Conservation (phyloP, 2,888 invertebrate genomes). For the Erebia aethiops region DNA sequence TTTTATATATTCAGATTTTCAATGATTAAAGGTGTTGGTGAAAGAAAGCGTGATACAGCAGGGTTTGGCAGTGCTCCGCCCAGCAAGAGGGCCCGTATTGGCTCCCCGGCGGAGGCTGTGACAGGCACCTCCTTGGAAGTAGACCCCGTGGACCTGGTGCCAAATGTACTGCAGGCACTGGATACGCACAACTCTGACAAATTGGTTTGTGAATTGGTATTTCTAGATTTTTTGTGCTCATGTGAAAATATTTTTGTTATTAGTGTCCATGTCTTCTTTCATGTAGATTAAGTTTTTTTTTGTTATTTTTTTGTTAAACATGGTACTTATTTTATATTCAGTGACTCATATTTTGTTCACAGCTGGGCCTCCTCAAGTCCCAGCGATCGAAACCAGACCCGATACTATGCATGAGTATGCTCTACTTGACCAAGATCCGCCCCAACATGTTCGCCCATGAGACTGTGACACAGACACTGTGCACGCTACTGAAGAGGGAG, state of each 20-base stretch:
- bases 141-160: conserved; percentile 90
- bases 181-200: conserved; percentile 91
- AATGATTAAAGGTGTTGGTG: conserved; percentile 67
- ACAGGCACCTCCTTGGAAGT: conserved; percentile 87
- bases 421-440: conserved; percentile 91
- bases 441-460: conserved; percentile 90
- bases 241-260: no score
- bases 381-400: conserved; percentile 93
- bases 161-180: conserved; percentile 88
- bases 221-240: background rate
- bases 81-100: conserved; percentile 69
- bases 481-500: conserved; percentile 92
- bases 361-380: conserved; percentile 88
- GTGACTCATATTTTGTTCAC: conserved; percentile 46
- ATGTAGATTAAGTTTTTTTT: no score
- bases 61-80: conserved; percentile 83
- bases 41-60: conserved; percentile 88
- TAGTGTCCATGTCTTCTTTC: no score
- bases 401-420: conserved; percentile 88
- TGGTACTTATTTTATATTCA: no score
- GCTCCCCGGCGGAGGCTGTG: conserved; percentile 74
- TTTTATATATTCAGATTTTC: background rate
- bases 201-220: conserved; percentile 77
- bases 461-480: conserved; percentile 89
- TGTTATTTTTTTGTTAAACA: no score